Evolutionary conservation across 2,113 vertebrate genomes (phyloP).

Genomic region (Istiophorus platypterus): DNA sequence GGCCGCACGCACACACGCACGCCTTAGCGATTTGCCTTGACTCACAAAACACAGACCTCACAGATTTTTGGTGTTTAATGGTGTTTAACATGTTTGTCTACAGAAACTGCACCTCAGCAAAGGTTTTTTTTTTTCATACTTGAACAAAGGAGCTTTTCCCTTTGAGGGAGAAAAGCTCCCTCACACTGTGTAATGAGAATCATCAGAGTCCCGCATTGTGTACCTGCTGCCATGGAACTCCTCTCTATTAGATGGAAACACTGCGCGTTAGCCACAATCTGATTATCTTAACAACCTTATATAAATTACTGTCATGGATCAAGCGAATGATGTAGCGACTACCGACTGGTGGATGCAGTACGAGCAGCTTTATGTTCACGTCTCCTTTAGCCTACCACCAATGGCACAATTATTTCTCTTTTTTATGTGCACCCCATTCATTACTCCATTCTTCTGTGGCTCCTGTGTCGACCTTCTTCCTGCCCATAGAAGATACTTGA

Average conservation of each 20-base stretch:
- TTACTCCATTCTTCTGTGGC: not conserved
- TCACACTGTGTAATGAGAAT: not conserved
- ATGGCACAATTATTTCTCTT: not conserved
- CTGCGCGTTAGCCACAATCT: not conserved
- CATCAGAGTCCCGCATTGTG: not conserved
- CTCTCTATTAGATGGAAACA: not conserved
- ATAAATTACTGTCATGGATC: slow-evolving; percentile 29
- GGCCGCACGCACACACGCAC: slow-evolving; percentile 10
- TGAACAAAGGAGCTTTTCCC: not conserved
- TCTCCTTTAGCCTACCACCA: not conserved
- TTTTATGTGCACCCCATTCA: not conserved
- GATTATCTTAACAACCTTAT: slow-evolving; percentile 8
- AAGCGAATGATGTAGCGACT: slow-evolving; percentile 12
- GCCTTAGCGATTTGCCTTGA: slow-evolving; percentile 12
- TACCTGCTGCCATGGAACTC: not conserved
- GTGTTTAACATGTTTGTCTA: not conserved
- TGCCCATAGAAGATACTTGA: not conserved
- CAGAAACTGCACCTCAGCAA: not conserved
- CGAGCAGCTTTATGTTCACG: not conserved
- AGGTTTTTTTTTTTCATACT: not conserved
- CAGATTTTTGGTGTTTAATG: not conserved
- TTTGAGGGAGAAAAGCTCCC: not conserved
- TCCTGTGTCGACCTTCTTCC: not conserved
- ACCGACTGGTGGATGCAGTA: not conserved
- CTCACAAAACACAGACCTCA: slow-evolving; percentile 28